Conservation (phyloP, 2,797 vertebrate genomes). For the Spinus olivaceus region DNA sequence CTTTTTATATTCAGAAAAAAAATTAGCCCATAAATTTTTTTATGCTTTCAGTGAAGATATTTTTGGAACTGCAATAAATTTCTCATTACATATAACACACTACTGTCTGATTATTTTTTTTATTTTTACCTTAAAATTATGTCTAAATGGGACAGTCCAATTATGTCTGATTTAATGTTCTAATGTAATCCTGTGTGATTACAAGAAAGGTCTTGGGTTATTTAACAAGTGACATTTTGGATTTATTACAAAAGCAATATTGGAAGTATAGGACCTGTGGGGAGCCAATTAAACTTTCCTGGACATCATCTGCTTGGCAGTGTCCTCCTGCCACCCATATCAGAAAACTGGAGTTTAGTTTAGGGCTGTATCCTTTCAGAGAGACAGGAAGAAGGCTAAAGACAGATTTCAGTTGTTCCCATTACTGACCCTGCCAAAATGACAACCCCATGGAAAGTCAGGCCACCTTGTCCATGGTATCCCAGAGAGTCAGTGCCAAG, state of each 20-base stretch:
- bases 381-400: neutral
- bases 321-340: conserved; percentile 2
- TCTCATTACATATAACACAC: conserved; percentile 17
- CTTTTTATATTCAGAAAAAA: conserved; percentile 23
- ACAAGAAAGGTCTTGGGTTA: conserved; percentile 43
- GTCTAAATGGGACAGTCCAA: conserved; percentile 57
- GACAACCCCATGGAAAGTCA: neutral
- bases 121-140: conserved; percentile 57
- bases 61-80: conserved; percentile 56
- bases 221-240: conserved; percentile 38
- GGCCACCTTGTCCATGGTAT: neutral
- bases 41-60: conserved; percentile 24
- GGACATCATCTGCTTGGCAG: neutral
- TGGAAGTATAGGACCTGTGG: conserved; percentile 21
- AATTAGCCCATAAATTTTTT: conserved; percentile 51
- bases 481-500: neutral
- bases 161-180: conserved; percentile 63
- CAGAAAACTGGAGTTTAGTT: neutral
- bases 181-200: conserved; percentile 60
- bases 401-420: neutral
- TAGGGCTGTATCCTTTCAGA: neutral
- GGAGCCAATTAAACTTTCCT: conserved; percentile 52
- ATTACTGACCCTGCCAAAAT: neutral
- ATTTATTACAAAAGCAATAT: conserved; percentile 34
- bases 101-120: neutral